Percentiles rank a stretch among this genome's conserved stretches.
These are phyloP conservation scores for Spodoptera littoralis DNA, from an alignment of 2,888 invertebrate species.

Conservation along the genomic window DNA sequence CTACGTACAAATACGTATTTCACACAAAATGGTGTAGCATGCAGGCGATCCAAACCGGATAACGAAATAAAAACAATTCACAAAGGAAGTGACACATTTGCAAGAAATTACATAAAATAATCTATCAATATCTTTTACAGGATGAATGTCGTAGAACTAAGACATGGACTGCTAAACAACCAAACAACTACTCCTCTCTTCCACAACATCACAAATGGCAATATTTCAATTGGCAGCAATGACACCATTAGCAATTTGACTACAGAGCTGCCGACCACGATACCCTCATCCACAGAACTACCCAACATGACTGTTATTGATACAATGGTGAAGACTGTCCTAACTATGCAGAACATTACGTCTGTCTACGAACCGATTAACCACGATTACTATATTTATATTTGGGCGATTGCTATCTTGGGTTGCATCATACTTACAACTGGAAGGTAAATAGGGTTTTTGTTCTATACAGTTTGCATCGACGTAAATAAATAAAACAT, in stretches of 20 bases:
- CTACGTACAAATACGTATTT: neutral
- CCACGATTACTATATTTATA: conserved; percentile 82
- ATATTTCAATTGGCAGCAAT: conserved; percentile 27
- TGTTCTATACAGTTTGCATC: too few species aligned
- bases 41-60: too few species aligned
- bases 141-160: conserved; percentile 81
- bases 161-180: conserved; percentile 35
- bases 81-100: too few species aligned
- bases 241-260: conserved; percentile 40
- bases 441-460: conserved; percentile 70
- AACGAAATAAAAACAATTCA: too few species aligned
- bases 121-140: conserved; percentile 61
- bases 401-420: conserved; percentile 89
- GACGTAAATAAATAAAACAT: too few species aligned
- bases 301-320: conserved; percentile 71
- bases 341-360: conserved; percentile 69
- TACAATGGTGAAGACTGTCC: conserved; percentile 70
- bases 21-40: too few species aligned
- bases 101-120: neutral
- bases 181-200: conserved; percentile 18
- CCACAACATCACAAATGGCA: conserved; percentile 18
- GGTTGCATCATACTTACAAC: conserved; percentile 90
- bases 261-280: conserved; percentile 42
- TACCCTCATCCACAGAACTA: conserved; percentile 20
- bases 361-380: conserved; percentile 61